Base-by-base conservation (phyloP, 2,113 vertebrate species). In the Archilochus colubris region DNA sequence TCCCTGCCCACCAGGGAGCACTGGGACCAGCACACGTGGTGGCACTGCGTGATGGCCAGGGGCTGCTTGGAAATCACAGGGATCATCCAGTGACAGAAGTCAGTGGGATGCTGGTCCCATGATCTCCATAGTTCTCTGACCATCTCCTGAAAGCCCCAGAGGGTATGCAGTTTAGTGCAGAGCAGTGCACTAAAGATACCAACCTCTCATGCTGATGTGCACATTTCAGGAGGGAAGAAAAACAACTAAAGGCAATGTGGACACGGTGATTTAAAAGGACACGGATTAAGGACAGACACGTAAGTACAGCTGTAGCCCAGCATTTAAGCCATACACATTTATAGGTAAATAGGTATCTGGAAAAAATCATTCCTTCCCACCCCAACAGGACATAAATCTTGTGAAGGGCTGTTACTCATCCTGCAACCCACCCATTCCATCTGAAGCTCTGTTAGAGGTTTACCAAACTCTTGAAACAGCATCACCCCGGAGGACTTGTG, bases 201-300 rank as follows among this genome's bases (percentile, higher is more conserved):
- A 18, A 55, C 66, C 2, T 40, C 46, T 0, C 0, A 17, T 67
- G 68, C 23, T 67, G 61, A 74, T 63, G 14, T 15, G 57, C 73
- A 20, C 31, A 25, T 86, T 81, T 86, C 68, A 64, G 48, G 44
- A 77, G 69, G 23, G 57, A 77, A 90, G 33, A 63, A 82, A 88
- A 83, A 38, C 64, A 88, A 48, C 80, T 93, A 64, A 81, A 57
- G 88, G 83, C 61, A 92, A 68, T 13, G 66, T 53, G 78, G 86
- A 81, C 68, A 90, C 31, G 72, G 64, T 63, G 33, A 90, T 86
- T 93, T 92, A 78, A 93, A 90, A 80, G 51, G 79, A 88, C 94
- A 81, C 20, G 23, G 67, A 86, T 89, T 90, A 82, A 91, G 96
- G 59, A 51, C 19, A 33, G 63, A 63, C 85, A 90, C 1, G 0